Evolutionary conservation across 2,888 invertebrate genomes (phyloP).

Genomic region (Tiliacea citrago): DNA sequence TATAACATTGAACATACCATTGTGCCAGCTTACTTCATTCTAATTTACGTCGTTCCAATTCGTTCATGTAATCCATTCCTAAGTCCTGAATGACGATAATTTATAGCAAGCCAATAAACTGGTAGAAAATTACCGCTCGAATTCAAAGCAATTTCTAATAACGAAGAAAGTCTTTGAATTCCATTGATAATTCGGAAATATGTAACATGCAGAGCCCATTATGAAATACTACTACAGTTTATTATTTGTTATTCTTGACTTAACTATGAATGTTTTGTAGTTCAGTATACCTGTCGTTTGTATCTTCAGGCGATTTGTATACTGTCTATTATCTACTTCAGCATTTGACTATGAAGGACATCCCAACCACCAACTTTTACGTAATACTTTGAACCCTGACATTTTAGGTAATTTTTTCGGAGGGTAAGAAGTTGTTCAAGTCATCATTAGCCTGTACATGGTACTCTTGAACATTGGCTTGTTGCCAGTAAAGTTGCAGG

Average conservation of each 20-base stretch:
- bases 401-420: neutral
- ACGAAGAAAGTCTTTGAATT: slow-evolving; percentile 20
- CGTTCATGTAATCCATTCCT: slow-evolving; percentile 34
- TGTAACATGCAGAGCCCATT: slow-evolving; percentile 8
- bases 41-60: slow-evolving; percentile 14
- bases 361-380: slow-evolving; percentile 6
- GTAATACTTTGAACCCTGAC: slow-evolving; percentile 34
- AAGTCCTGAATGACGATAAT: slow-evolving; percentile 29
- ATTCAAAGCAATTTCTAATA: slow-evolving; percentile 17
- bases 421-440: neutral
- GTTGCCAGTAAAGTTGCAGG: neutral
- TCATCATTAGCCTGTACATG: neutral
- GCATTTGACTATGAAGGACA: neutral
- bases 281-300: neutral
- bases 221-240: slow-evolving; percentile 17
- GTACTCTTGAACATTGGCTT: neutral
- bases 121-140: neutral
- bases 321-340: neutral
- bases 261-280: slow-evolving; percentile 6
- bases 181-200: slow-evolving; percentile 30
- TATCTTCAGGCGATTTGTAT: slow-evolving; percentile 5
- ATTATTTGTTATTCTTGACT: neutral
- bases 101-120: slow-evolving; percentile 37
- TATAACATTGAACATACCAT: slow-evolving; percentile 11
- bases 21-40: slow-evolving; percentile 1